Evolutionary conservation across 2,888 invertebrate species (phyloP).

Genomic region (Temnothorax rugatulus): DNA sequence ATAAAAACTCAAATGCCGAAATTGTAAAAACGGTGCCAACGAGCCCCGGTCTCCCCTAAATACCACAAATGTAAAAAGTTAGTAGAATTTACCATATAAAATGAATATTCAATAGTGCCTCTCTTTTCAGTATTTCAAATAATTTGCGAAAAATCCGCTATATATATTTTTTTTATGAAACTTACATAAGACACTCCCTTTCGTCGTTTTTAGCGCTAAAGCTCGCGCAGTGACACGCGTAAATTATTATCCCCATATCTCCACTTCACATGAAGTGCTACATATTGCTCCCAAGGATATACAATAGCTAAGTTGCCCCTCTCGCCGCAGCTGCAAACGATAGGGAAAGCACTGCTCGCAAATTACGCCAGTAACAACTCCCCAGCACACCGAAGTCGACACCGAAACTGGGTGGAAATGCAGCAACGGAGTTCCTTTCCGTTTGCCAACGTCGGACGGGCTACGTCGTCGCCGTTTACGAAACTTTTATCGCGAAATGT

Average conservation of each 20-base stretch:
- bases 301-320: conserved; percentile 2
- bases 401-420: conserved; percentile 44
- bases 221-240: conserved; percentile 7
- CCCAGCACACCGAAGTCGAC: conserved; percentile 45
- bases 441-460: conserved; percentile 48
- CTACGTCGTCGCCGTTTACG: conserved; percentile 53
- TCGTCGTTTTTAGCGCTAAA: neutral
- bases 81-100: neutral
- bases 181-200: neutral
- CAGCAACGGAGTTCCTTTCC: conserved; percentile 52
- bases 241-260: conserved; percentile 53
- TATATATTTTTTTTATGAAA: neutral
- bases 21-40: too few species aligned
- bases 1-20: too few species aligned
- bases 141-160: neutral
- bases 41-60: too few species aligned
- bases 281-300: conserved; percentile 46
- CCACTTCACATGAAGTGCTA: conserved; percentile 47
- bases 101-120: neutral
- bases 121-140: neutral
- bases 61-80: neutral
- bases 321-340: conserved; percentile 32
- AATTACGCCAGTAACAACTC: conserved; percentile 56
- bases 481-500: conserved; percentile 59
- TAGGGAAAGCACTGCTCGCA: conserved; percentile 46